A percentile compares a stretch with the other conserved stretches of the same genome.
These are phyloP conservation scores for Toxonevra muliebris DNA, from an alignment of 2,888 invertebrate species.

Conservation along the genomic window DNA sequence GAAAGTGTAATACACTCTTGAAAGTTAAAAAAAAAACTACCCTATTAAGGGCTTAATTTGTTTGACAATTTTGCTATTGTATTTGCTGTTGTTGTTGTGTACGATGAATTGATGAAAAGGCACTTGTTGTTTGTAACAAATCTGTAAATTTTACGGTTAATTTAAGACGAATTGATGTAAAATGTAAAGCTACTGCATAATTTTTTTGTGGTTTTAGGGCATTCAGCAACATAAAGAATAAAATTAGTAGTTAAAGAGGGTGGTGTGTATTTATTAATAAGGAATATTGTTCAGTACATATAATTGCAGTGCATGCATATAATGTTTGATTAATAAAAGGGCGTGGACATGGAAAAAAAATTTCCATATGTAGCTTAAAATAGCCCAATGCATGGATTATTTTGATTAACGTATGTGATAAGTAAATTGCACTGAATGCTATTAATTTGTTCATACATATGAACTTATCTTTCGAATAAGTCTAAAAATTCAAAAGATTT, in stretches of 20 bases:
- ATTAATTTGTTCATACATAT: too few relatives aligned
- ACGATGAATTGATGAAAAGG: conserved; percentile 40
- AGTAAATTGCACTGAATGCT: too few relatives aligned
- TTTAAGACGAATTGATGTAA: conserved; percentile 58
- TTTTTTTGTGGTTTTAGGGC: conserved; percentile 4
- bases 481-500: too few relatives aligned
- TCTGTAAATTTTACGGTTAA: conserved; percentile 60
- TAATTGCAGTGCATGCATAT: too few relatives aligned
- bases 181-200: conserved; percentile 21
- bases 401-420: too few relatives aligned
- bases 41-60: conserved; percentile 42
- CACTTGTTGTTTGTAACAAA: conserved; percentile 48
- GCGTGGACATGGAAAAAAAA: too few relatives aligned
- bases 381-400: too few relatives aligned
- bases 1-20: background rate
- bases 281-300: conserved; percentile 18
- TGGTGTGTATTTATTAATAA: conserved; percentile 19
- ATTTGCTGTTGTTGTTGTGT: conserved; percentile 23
- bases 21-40: conserved; percentile 9
- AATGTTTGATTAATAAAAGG: too few relatives aligned
- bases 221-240: too few relatives aligned
- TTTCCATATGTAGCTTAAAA: too few relatives aligned
- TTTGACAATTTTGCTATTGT: conserved; percentile 39
- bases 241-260: too few relatives aligned
- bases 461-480: too few relatives aligned